Evolutionary conservation across 2,113 vertebrate species (phyloP), one percentile per base, ranked within the genome.

Genomic region (Vulpes lagopus): DNA sequence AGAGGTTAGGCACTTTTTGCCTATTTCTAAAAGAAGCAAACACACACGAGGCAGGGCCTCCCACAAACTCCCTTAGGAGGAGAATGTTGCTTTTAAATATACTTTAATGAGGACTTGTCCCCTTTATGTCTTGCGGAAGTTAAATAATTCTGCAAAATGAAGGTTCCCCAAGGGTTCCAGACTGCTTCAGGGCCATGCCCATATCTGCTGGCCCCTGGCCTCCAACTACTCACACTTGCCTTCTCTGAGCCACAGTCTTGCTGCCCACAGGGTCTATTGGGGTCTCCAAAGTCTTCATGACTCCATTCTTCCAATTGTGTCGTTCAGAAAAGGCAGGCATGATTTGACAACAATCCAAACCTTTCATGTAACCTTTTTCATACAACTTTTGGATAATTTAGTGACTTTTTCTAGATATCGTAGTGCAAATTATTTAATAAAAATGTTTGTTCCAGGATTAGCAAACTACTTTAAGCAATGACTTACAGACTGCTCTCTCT

Each of bases 231-330:
- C 32, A 5, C 4, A 7, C 4, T 3, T 19, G 85, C 8, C 20
- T n/a, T 17, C 7, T 35, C 32, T 8, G 10, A 12, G 14, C 5
- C n/a, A 12, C 25, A 11, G 30, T 35, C 60, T 62, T 0, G 8
- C 25, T 17, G 4, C 32, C 12, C 3, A 9, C 38, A 10, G 10
- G 15, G 51, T 22, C 23, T 30, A 3, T 51, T 30, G 2, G 1
- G 43, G 74, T 76, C 43, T 51, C 43, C 5, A 5, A 5, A 16
- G 9, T 11, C 20, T 7, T 1, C 2, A 0, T 30, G n/a, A 62
- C 14, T 69, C 53, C 27, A 17, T 7, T 59, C 10, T 1, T 30
- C 15, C 30, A 43, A 1, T 22, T 2, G 22, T 0, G 0, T 15
- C 19, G 3, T 6, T 23, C 0, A 38, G 14, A 49, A 25, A 76